Conservation (phyloP, 2,113 vertebrate genomes). For the Platichthys flesus region DNA sequence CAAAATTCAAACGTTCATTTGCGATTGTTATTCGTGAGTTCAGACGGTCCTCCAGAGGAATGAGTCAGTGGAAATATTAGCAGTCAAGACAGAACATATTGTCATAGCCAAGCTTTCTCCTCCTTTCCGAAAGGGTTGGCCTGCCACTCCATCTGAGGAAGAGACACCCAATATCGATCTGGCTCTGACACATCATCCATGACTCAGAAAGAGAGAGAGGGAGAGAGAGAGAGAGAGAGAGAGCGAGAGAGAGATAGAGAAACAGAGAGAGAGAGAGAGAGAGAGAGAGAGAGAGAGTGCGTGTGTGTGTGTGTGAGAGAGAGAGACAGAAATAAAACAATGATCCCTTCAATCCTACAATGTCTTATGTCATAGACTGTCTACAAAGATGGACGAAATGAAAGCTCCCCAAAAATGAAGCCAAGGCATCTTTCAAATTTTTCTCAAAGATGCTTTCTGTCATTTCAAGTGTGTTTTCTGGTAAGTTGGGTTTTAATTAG, state of each 20-base stretch:
- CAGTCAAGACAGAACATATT: slow-evolving; percentile 50
- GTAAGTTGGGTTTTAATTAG: no score
- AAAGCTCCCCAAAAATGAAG: no score
- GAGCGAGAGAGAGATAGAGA: slow-evolving; percentile 46
- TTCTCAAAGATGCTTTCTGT: no score
- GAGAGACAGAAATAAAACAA: slow-evolving; percentile 14
- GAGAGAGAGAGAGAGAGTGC: slow-evolving; percentile 7
- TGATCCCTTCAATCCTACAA: slow-evolving; percentile 20
- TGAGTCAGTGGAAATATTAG: slow-evolving; percentile 49
- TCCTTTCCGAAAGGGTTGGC: slow-evolving; percentile 43
- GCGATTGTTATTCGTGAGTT: slow-evolving; percentile 33
- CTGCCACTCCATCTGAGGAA: slow-evolving; percentile 46
- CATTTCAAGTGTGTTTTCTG: no score
- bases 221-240: slow-evolving; percentile 1
- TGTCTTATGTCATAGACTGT: slow-evolving; percentile 21
- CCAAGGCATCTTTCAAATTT: no score
- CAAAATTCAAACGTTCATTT: slow-evolving; percentile 6
- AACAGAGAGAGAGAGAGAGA: slow-evolving; percentile 36
- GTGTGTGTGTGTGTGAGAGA: slow-evolving; percentile 3
- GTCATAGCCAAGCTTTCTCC: slow-evolving; percentile 60
- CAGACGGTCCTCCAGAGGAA: slow-evolving; percentile 27
- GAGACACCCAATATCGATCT: slow-evolving; percentile 68
- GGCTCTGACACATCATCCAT: slow-evolving; percentile 68
- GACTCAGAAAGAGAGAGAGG: slow-evolving; percentile 56
- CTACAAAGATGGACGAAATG: no score